phyloP scores from a whole-genome alignment of 1,140 invertebrate species.

The Tetranychus cinnabarinus region DNA sequence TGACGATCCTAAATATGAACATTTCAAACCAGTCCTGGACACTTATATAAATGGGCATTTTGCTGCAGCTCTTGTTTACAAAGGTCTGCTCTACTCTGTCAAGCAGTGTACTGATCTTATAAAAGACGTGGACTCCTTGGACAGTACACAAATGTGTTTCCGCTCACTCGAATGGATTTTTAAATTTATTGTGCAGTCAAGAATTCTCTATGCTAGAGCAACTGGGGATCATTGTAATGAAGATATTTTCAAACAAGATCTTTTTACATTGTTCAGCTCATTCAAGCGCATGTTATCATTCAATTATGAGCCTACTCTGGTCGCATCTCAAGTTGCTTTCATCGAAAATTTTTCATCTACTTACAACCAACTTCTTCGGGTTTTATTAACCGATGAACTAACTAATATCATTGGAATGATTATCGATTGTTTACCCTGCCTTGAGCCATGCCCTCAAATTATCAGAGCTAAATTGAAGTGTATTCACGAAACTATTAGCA shows the following conservation, averaged over 20 bases:
- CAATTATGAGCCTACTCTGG: constrained; percentile 37
- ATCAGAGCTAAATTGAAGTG: constrained; percentile 45
- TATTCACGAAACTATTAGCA: constrained; percentile 41
- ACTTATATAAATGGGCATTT: constrained; percentile 86
- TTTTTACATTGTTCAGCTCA: constrained; percentile 45
- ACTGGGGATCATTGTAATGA: constrained; percentile 56
- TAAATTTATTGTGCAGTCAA: constrained; percentile 78
- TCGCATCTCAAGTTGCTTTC: constrained; percentile 42
- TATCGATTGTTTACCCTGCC: constrained; percentile 34
- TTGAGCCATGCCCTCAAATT: constrained; percentile 25
- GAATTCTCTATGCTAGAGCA: constrained; percentile 59
- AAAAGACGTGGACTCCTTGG: constrained; percentile 33
- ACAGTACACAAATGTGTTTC: constrained; percentile 69
- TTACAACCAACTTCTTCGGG: constrained; percentile 25
- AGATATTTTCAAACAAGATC: constrained; percentile 51
- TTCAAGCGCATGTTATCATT: constrained; percentile 46
- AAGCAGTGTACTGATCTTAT: constrained; percentile 74
- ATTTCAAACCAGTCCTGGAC: constrained; percentile 83
- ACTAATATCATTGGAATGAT: constrained; percentile 39
- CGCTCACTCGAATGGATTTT: constrained; percentile 79
- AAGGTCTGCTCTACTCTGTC: constrained; percentile 61
- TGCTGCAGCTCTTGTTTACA: constrained; percentile 79
- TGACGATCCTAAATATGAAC: constrained; percentile 74
- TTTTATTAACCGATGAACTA: constrained; percentile 37
- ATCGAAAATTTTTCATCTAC: neutral